Percentiles rank a stretch among this genome's conserved stretches.
These are phyloP conservation scores for Drosophila colorata DNA, from an alignment of 2,888 invertebrate species.

Conservation along the genomic window DNA sequence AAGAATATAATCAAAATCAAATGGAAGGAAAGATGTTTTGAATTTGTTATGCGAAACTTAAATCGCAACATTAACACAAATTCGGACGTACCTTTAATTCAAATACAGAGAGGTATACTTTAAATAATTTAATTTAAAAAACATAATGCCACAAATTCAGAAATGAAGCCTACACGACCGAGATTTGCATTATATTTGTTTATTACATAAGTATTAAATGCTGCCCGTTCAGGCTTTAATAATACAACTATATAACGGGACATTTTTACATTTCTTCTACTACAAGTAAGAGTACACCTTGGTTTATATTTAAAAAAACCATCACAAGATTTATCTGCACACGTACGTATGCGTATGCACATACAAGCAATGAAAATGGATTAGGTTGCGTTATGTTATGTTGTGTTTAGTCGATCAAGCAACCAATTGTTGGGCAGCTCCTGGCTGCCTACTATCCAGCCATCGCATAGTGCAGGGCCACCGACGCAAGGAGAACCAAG, in stretches of 20 bases:
- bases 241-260: constrained; percentile 77
- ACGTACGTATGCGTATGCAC: constrained; percentile 41
- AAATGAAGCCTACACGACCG: neutral
- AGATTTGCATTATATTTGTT: constrained; percentile 46
- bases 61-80: neutral
- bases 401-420: constrained; percentile 21
- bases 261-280: constrained; percentile 65
- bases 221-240: constrained; percentile 73
- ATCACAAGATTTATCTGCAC: constrained; percentile 70
- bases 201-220: constrained; percentile 76
- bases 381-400: constrained; percentile 44
- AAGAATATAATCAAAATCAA: neutral
- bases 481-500: constrained; percentile 87
- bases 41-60: too few species aligned
- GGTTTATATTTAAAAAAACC: constrained; percentile 68
- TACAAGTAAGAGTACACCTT: constrained; percentile 68
- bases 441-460: constrained; percentile 42
- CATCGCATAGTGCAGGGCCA: constrained; percentile 87
- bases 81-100: neutral
- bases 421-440: constrained; percentile 16
- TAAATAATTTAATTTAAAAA: neutral
- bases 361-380: constrained; percentile 52
- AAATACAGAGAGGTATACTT: neutral
- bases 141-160: neutral
- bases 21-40: too few species aligned